Evolutionary conservation across 1,140 invertebrate species (phyloP), one percentile per base, ranked within the genome.

Genomic region (Venturia canescens): DNA sequence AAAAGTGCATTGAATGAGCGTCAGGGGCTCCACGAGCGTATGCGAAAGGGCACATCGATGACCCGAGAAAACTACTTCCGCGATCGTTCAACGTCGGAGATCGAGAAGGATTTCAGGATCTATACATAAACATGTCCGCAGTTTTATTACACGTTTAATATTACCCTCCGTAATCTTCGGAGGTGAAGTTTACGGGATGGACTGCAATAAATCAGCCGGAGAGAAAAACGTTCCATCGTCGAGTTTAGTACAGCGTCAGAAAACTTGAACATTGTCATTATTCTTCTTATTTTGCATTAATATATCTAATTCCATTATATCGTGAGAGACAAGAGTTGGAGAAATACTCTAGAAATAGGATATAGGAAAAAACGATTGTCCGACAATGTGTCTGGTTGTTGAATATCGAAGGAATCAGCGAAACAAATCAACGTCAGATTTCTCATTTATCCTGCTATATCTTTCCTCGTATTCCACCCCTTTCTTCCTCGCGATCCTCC

Each of bases 11-110:
- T 27, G 7, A 69, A 21, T 29, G 13, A 63, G 0, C 18, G 53
- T 27, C 21, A 72, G 4, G 27, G 48, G 21, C 21, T 13, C 11
- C 23, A 11, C 38, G 7, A n/a, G n/a, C n/a, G n/a, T n/a, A 15
- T 63, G 38, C 38, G 18, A 76, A 76, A 76, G 72, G 72, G 72
- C 72, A 21, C 50, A 76, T 76, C 72, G 27, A 60, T 53, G 72
- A 76, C 72, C 72, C 72, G 50, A 31, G 50, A 31, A 76, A 76
- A 63, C 72, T 44, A 76, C 72, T 76, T 76, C 72, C 72, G 72
- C 72, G 53, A 76, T 76, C 72, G 72, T 76, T 76, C 72, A 38
- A 15, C 18, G 27, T 53, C 26, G 27, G 48, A 53, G 71, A 48
- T 53, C 38, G 48, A 57, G 48, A 74, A n/a, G n/a, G 23, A 74